Evolutionary conservation across 2,113 vertebrate species (phyloP), one percentile per base, ranked within the genome.

Genomic region (Rhabdornis inornatus): DNA sequence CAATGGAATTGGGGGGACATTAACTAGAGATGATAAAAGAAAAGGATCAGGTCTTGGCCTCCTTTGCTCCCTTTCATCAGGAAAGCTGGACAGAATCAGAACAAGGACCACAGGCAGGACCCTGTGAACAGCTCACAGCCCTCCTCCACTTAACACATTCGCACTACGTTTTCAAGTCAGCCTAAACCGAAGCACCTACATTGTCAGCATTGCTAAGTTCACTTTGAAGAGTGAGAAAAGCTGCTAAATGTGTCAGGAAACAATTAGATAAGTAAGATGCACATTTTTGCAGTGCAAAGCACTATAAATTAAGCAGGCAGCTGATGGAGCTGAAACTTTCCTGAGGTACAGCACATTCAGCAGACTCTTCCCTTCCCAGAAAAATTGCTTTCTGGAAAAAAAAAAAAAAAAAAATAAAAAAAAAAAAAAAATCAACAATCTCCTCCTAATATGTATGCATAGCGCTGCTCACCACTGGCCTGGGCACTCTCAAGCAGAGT

Each of bases 201-300:
- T 45, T 87, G 94, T 97, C 98, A 98, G 97, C 97, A 90, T 92
- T 45, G 89, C 94, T 92, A 94, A 95, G 45, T 60, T 96, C 92
- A 92, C 92, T 96, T 95, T 83, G 95, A 96, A 97, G 97, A 96
- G 97, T 93, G 96, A 96, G 96, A 97, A 97, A 95, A 66, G 55
- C 89, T 96, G 91, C 95, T 97, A 97, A 97, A 97, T 77, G 88
- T 97, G 97, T 95, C 97, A 96, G 95, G 88, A 97, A 98, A 96
- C 97, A 97, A 96, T 94, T 83, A 96, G 95, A 95, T 95, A 94
- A 96, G 8, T 63, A 95, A 97, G 92, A 97, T 39, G 61, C 89
- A 89, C 89, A 92, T 83, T 97, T 97, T 64, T 94, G 96, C 94
- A 65, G 80, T 59, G 91, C 95, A 95, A 92, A 95, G 96, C 97